These are phyloP conservation scores for Platalea minor DNA, from an alignment of 2,797 vertebrate genomes.

Conservation along the genomic window DNA sequence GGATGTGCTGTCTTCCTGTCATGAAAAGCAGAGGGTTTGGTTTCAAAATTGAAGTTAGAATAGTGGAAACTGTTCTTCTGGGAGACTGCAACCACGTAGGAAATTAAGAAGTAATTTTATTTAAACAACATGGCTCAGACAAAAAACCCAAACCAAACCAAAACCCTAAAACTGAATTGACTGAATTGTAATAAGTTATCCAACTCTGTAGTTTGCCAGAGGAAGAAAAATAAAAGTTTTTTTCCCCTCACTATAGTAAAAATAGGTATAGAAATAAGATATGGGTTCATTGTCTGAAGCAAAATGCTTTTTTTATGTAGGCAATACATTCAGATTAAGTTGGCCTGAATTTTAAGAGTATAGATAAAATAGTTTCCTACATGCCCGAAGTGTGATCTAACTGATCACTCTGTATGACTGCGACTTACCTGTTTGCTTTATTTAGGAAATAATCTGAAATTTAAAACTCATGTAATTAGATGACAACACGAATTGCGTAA, in stretches of 20 bases:
- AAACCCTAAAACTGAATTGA: background rate
- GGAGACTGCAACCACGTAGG: background rate
- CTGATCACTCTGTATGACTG: background rate
- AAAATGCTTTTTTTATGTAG: background rate
- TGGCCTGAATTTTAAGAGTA: background rate
- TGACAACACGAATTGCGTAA: fast-evolving
- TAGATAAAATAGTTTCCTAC: background rate
- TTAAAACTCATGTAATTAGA: background rate
- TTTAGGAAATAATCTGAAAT: background rate
- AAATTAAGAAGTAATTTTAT: constrained; percentile 11
- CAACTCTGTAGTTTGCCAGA: background rate
- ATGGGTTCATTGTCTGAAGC: background rate
- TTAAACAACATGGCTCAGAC: background rate
- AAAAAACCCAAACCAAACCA: background rate
- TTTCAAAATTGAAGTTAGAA: background rate
- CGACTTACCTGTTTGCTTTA: background rate
- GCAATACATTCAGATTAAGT: background rate
- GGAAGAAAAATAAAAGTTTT: background rate
- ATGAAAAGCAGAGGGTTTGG: background rate
- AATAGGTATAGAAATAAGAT: background rate
- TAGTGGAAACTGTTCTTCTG: background rate
- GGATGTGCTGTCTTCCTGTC: background rate
- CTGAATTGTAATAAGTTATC: background rate
- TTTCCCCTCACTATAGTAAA: background rate
- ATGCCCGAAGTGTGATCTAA: background rate